Base-by-base conservation (phyloP, 2,888 invertebrate genomes). In the Eulithis testata region DNA sequence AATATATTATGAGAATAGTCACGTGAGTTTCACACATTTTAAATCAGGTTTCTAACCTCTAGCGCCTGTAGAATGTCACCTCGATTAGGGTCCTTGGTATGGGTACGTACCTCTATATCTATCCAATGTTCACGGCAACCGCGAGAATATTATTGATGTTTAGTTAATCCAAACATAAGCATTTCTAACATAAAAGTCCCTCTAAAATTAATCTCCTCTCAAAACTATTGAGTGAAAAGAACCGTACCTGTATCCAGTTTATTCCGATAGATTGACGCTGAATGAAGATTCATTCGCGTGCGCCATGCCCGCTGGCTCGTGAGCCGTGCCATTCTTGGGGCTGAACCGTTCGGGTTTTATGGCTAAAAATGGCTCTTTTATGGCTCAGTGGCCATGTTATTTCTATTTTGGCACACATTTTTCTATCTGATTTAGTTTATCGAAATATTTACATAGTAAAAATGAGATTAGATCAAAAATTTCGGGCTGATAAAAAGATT, bases 251-350 rank as follows among this genome's bases (percentile, higher is more conserved):
- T 73, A 70, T 68, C 68, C 63, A 68, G 69, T 73, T 73, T 73
- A 72, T 73, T 73, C 73, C 73, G 63, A 72, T 72, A 73, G 75
- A 79, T 79, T 79, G 71, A 69, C 72, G 58, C 66, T 68, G 75
- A 81, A 76, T 76, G 75, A 71, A 73, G 73, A 74, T 71, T 60
- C 64, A 70, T 71, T 70, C 74, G 70, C 70, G 72, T 73, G 72
- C 56, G 70, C 66, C 53, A 66, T 69, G 59, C 73, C 68, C 76
- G 67, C 65, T 70, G 67, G 66, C 69, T 68, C 73, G 70, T 49
- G 49, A 49, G 49, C 49, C 49, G 21, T 62, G 63, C 56, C 50
- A 62, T 60, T 64, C 67, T 50, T 47, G 67, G 62, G 37, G 52
- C 45, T 51, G 58, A 64, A 59, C 61, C 51, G 45, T 59, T 44